Base-by-base conservation (phyloP, 2,113 vertebrate genomes). In the Scopus umbretta region DNA sequence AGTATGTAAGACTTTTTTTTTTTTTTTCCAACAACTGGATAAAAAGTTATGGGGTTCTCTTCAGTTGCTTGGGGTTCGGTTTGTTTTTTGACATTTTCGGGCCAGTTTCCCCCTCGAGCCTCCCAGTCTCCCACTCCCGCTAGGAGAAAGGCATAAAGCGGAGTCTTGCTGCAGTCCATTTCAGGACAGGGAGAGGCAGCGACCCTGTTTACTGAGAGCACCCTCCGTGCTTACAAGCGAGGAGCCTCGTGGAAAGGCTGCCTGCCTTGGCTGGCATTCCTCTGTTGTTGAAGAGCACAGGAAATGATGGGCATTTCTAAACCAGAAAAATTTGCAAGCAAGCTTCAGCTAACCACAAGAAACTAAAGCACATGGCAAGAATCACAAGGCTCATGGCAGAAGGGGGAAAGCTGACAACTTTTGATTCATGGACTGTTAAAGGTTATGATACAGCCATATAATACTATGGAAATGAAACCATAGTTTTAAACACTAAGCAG, bases 321-420 rank as follows among this genome's bases (percentile, higher is more conserved):
- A 94, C 92, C 9, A 29, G 88, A 94, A 97, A 96, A 97, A 95
- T 82, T 74, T 91, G 86, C 88, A 91, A 91, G 94, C 81, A 89
- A 76, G 94, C 80, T 91, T 61, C 3, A 7, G 49, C 73, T 89
- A 75, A 92, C 92, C 96, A 62, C 92, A 87, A 87, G 88, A 89
- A 94, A 81, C 85, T 75, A 61, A 80, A 95, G 38, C 49, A 40
- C 59, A 66, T 0, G 0, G 78, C 76, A 92, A 91, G 59, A 93
- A 92, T 86, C 94, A 78, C 68, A 91, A 76, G 18, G 61, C 43
- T 88, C 12, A 88, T 59, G 82, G 92, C 72, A 92, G 58, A 71
- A 85, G 36, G 52, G 72, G 47, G 87, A 93, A 92, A 94, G 36
- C 74, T 72, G 91, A 89, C 86, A 92, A 13, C 49, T 82, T 71